phyloP scores from a whole-genome alignment of 2,888 invertebrate species.

The Bugulina stolonifera region DNA sequence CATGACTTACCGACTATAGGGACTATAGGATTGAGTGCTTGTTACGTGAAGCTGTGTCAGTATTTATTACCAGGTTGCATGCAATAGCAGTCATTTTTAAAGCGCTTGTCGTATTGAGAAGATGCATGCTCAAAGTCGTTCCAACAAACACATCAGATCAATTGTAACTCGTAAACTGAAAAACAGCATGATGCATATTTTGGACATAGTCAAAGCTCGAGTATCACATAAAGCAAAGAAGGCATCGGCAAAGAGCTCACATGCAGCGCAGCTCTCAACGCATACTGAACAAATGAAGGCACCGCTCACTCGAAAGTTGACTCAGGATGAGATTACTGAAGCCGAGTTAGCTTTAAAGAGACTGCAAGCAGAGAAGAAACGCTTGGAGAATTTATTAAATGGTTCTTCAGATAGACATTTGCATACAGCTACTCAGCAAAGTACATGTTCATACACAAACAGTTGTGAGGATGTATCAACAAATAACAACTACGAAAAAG shows the following conservation, averaged over 20 bases:
- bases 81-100: background rate
- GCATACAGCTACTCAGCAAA: background rate
- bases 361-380: slow-evolving; percentile 17
- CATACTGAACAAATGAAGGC: background rate
- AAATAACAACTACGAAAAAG: slow-evolving; percentile 8
- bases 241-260: background rate
- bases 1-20: background rate
- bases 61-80: background rate
- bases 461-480: slow-evolving; percentile 14
- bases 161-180: background rate
- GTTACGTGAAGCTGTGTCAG: background rate
- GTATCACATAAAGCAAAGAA: slow-evolving; percentile 5
- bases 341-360: slow-evolving; percentile 7
- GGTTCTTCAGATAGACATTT: background rate
- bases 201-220: slow-evolving; percentile 4
- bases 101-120: background rate
- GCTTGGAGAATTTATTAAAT: slow-evolving; percentile 9
- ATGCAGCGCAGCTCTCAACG: background rate
- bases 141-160: background rate
- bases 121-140: slow-evolving; percentile 17
- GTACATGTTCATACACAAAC: slow-evolving; percentile 9
- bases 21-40: background rate
- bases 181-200: slow-evolving; percentile 18
- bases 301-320: slow-evolving; percentile 20
- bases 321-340: slow-evolving; percentile 16